Evolutionary conservation across 2,113 vertebrate genomes (phyloP), one percentile per base, ranked within the genome.

Genomic region (Dolichotis patagonum): DNA sequence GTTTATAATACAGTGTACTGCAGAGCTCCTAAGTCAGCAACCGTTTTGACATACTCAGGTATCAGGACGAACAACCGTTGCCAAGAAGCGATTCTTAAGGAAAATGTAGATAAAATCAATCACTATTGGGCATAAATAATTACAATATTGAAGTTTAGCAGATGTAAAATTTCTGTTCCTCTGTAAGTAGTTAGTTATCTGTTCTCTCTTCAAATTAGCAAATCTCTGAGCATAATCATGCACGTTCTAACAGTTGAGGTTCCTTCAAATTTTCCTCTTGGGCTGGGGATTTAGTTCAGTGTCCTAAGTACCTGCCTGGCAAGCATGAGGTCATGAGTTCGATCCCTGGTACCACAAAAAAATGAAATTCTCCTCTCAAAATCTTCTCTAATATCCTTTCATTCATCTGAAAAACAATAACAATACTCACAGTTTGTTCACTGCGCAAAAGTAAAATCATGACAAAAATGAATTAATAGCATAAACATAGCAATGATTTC

Each of bases 1-100:
- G 86, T 63, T 84, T 32, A 97, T 93, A 97, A 98, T 98, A 98
- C 97, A 98, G 78, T 4, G 0, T 43, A 69, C 0, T 81, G 65
- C 96, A 81, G 96, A 91, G 65, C 89, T 98, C 98, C 98, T 94
- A 98, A 98, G 86, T 97, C 65, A 97, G 89, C 96, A 97, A 96
- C 73, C 92, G 93, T 92, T 98, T 98, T 97, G 89, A 96, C 89
- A 96, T 97, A 0, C 0, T n/a, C 43, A 85, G 63, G 38, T 97
- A 96, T 95, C 95, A 97, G 95, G 77, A 95, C 63, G 92, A 95
- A 90, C 84, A 98, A 95, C 87, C 97, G 69, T 96, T 98, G 54
- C 88, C 92, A 98, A 97, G 22, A 94, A 91, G 89, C 62, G 13
- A 94, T 90, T 97, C 77, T 96, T 90, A 92, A 97, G 94, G 86